Evolutionary conservation across 2,888 invertebrate genomes (phyloP), one percentile per base, ranked within the genome.

Genomic region (Fragum fragum): DNA sequence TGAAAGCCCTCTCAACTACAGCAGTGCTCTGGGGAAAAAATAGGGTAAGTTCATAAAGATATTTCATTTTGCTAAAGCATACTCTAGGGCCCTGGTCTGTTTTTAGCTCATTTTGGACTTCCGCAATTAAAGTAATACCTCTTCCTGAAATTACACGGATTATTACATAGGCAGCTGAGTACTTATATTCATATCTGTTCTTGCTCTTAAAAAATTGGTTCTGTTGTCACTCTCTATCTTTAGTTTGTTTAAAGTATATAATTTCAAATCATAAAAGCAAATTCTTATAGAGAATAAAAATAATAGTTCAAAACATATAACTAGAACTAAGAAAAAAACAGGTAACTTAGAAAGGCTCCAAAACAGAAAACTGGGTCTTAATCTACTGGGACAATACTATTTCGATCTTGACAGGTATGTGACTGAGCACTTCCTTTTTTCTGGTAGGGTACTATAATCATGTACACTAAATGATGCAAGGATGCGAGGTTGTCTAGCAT

Each of bases 11-110:
- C 52, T 63, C 73, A 16, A 73, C 63, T 28, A 73, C 77, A 57
- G 66, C 77, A 7, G 77, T 77, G 26, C 66, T 66, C 57, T 77
- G 72, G 0, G 72, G 77, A 53, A 77, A 72, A 1, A 77, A 72
- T 21, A 42, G 16, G 1, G 76, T 70, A 18, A 70, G 42, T 36
- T 76, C 52, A 47, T 70, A 71, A 18, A 76, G 26, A 28, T 29
- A 26, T 32, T 70, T 55, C 14, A 76, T 61, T 21, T 59, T 57
- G 23, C 28, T 55, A 61, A 76, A 76, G 16, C 70, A 70, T 42
- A 70, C 59, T 52, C 52, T 61, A 1, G 70, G 59, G 1, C 70
- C 59, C n/a, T 39, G 29, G 69, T 70, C 70, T 70, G 59, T 59
- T 3, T 11, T 18, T 1, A 76, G 76, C 23, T 76, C 70, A 21